phyloP scores from a whole-genome alignment of 2,888 invertebrate species.

The Sycophila texana region DNA sequence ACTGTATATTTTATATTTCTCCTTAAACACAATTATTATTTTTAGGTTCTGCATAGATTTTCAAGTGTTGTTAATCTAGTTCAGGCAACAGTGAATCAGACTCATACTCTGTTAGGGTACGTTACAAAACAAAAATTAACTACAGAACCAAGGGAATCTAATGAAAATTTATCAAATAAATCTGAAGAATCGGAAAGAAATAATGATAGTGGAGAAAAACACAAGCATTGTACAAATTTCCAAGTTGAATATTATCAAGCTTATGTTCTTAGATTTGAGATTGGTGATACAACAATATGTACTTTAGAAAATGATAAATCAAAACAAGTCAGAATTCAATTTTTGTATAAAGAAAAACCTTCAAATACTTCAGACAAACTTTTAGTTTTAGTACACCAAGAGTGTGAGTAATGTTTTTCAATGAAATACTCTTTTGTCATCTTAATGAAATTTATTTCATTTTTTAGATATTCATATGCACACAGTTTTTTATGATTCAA shows the following conservation, averaged over 20 bases:
- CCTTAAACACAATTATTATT: constrained; percentile 37
- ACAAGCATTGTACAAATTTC: constrained; percentile 45
- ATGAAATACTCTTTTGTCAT: constrained; percentile 2
- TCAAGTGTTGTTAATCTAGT: constrained; percentile 82
- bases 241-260: constrained; percentile 79
- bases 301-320: constrained; percentile 78
- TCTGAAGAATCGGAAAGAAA: constrained; percentile 42
- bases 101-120: constrained; percentile 82
- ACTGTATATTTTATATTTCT: background rate
- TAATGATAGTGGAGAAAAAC: constrained; percentile 25
- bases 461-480: constrained; percentile 68
- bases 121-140: constrained; percentile 79
- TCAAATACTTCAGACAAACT: constrained; percentile 79
- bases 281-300: constrained; percentile 73
- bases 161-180: background rate
- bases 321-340: constrained; percentile 88
- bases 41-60: constrained; percentile 80
- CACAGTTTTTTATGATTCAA: constrained; percentile 62
- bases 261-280: constrained; percentile 80
- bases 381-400: constrained; percentile 85
- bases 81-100: constrained; percentile 87
- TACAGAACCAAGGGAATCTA: constrained; percentile 34
- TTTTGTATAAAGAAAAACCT: constrained; percentile 81
- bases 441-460: constrained; percentile 34
- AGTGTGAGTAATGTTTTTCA: constrained; percentile 79